Evolutionary conservation across 2,888 invertebrate species (phyloP).

Genomic region (Chymomyza caudatula): DNA sequence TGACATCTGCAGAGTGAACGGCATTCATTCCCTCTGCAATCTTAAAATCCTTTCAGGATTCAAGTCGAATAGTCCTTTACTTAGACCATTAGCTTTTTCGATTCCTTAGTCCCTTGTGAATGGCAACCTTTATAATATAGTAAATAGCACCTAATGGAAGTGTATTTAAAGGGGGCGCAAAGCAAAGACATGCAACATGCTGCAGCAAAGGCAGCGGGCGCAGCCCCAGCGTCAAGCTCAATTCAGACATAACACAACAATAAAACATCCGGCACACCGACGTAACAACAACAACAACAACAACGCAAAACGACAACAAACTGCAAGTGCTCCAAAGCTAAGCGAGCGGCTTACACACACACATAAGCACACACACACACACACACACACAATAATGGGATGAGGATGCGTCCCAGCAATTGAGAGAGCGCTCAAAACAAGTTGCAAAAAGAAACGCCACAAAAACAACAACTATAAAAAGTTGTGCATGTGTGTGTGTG

Average conservation of each 20-base stretch:
- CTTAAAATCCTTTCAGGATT: too few species aligned
- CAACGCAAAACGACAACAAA: constrained; percentile 20
- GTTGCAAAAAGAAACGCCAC: constrained; percentile 23
- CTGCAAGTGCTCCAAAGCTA: background rate
- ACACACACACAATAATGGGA: background rate
- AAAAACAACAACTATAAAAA: constrained; percentile 9
- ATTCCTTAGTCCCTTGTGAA: too few species aligned
- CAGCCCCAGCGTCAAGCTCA: background rate
- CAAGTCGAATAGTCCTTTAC: too few species aligned
- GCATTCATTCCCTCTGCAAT: too few species aligned
- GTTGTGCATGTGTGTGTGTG: background rate
- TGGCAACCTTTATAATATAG: background rate
- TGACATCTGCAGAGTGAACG: too few species aligned
- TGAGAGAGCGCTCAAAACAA: constrained; percentile 26
- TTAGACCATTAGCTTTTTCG: too few species aligned
- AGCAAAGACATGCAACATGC: constrained; percentile 18
- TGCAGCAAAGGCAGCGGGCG: background rate
- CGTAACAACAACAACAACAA: constrained; percentile 18
- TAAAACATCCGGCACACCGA: constrained; percentile 51
- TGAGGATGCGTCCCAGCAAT: constrained; percentile 21
- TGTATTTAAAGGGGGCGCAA: constrained; percentile 7
- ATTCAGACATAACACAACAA: constrained; percentile 33
- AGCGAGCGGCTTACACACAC: background rate
- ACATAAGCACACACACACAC: background rate
- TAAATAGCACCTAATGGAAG: background rate